Evolutionary conservation across 1,140 invertebrate genomes (phyloP).

Genomic region (Copidosoma floridanum): DNA sequence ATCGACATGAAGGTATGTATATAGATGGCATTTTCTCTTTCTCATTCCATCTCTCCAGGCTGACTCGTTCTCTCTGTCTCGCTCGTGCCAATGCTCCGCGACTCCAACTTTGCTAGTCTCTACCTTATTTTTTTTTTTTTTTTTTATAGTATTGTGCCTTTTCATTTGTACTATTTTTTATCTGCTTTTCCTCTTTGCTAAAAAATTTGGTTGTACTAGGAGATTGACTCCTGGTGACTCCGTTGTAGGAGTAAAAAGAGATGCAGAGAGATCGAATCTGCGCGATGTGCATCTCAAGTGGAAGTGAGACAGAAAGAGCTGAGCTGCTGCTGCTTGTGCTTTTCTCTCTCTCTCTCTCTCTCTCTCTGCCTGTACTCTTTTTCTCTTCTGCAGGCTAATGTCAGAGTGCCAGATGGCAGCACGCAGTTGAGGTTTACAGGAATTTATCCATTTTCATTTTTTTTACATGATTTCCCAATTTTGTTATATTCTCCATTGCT

Average conservation of each 20-base stretch:
- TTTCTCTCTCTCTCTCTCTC: slow-evolving; percentile 1
- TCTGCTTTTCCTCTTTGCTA: too few relatives aligned
- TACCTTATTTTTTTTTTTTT: too few relatives aligned
- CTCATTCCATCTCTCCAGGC: neutral
- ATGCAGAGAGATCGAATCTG: too few relatives aligned
- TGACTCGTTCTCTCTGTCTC: neutral
- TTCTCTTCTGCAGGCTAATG: slow-evolving; percentile 35
- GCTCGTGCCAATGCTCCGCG: slow-evolving; percentile 6
- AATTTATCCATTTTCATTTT: slow-evolving; percentile 9
- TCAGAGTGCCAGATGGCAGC: slow-evolving; percentile 55
- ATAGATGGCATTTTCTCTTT: slow-evolving; percentile 24
- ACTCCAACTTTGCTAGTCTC: too few relatives aligned
- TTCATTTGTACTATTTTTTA: too few relatives aligned
- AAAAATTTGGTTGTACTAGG: too few relatives aligned
- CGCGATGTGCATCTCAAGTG: too few relatives aligned
- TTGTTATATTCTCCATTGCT: slow-evolving; percentile 13
- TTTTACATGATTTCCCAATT: slow-evolving; percentile 17
- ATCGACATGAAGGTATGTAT: slow-evolving; percentile 77
- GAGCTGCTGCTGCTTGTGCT: neutral
- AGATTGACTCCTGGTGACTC: too few relatives aligned
- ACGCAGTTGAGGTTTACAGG: too few relatives aligned
- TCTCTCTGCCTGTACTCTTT: neutral
- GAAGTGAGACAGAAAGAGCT: neutral
- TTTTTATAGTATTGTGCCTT: too few relatives aligned
- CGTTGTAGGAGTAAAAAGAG: too few relatives aligned